phyloP scores from a whole-genome alignment of 2,797 vertebrate genomes.

The Betta splendens region DNA sequence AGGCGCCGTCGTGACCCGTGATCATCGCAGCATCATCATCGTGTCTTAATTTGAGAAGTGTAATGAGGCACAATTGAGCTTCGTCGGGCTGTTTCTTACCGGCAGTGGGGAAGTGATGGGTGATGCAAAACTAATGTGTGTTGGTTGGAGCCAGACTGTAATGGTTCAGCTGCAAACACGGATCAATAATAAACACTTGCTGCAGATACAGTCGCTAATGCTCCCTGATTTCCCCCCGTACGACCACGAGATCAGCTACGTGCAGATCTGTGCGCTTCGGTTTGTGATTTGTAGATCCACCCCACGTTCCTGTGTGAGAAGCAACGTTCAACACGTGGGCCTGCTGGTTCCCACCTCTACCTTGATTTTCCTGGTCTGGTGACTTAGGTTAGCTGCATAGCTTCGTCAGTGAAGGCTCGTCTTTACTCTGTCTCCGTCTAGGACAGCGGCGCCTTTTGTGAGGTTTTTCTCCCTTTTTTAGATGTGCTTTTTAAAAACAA shows the following conservation, averaged over 20 bases:
- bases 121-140: neutral
- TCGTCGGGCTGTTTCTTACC: neutral
- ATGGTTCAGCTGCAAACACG: slow-evolving; percentile 2
- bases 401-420: slow-evolving; percentile 36
- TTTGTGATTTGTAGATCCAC: slow-evolving; percentile 2
- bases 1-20: slow-evolving; percentile 3
- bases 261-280: too few species aligned
- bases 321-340: slow-evolving; percentile 28
- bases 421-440: slow-evolving; percentile 55
- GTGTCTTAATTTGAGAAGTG: neutral
- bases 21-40: neutral
- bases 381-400: slow-evolving; percentile 42
- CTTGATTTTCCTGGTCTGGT: slow-evolving; percentile 16
- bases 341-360: slow-evolving; percentile 13
- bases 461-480: slow-evolving; percentile 33
- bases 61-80: neutral
- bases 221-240: neutral
- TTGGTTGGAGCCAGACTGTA: slow-evolving; percentile 2
- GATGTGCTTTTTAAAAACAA: slow-evolving; percentile 26
- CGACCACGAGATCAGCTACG: too few species aligned
- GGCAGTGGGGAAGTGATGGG: neutral
- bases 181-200: neutral
- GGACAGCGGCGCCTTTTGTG: slow-evolving; percentile 48
- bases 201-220: too few species aligned
- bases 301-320: slow-evolving; percentile 6